Evolutionary conservation across 2,113 vertebrate species (phyloP), one percentile per base, ranked within the genome.

Genomic region (Poeciliopsis prolifica): DNA sequence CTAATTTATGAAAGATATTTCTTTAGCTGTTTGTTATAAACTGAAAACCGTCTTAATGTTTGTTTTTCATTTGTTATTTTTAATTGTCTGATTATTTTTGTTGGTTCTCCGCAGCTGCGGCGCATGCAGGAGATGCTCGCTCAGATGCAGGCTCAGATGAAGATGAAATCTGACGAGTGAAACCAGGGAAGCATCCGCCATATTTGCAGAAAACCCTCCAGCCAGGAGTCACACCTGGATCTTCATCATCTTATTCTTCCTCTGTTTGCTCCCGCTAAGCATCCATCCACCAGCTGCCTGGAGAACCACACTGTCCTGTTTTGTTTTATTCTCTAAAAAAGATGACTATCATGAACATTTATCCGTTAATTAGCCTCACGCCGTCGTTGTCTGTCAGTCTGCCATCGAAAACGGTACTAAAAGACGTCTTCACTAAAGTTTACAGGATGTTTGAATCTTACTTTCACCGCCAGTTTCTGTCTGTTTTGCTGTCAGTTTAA

Each of bases 91-190:
- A 19, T 48, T 29, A 1, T 69, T 66, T 70, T 1, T 0, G 66
- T 82, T 19, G 29, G 62, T 26, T 68, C 24, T 65, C 86, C 87
- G 0, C 70, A 97, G 95, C 87, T 97, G 91, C 95, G 95, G 72
- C 94, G 95, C 85, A 97, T 96, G 95, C 96, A 97, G 86, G 94
- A 97, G 93, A 97, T 97, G 96, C 96, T 97, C 54, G 93, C 93
- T 58, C 95, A 96, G 78, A 97, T 97, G 96, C 95, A 96, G 87
- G 96, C 96, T 60, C 95, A 96, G 82, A 96, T 97, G 96, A 94
- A 94, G 88, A 96, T 95, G 94, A 95, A 96, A 85, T 92, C 91
- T 3, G 96, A 96, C 14, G 96, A 96, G 72, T 97, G 74, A 95
- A 79, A 67, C 30, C 28, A 44, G 40, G 15, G 0, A 26, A 33